phyloP scores from a whole-genome alignment of 1,140 invertebrate genomes.

The Luehdorfia chinensis region DNA sequence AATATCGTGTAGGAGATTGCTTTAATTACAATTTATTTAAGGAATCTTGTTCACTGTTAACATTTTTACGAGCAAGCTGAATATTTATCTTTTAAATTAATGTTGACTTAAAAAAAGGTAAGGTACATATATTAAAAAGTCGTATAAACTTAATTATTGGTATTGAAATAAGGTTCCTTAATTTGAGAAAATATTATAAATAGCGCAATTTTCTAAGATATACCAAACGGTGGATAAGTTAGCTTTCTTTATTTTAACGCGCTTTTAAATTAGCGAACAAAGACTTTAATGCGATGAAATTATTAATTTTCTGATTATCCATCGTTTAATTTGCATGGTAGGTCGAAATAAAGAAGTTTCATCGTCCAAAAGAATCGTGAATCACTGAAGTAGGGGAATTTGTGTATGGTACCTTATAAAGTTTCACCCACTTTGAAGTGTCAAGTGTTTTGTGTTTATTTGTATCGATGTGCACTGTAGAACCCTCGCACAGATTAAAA shows the following conservation, averaged over 20 bases:
- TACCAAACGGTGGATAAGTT: neutral
- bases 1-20: slow-evolving; percentile 28
- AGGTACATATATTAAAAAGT: no score
- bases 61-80: no score
- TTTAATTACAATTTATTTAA: slow-evolving; percentile 14
- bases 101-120: neutral
- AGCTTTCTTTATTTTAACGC: neutral
- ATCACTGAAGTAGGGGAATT: slow-evolving; percentile 63
- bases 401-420: slow-evolving; percentile 76
- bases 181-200: neutral
- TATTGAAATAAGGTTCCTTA: slow-evolving; percentile 8
- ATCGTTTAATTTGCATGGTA: slow-evolving; percentile 59
- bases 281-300: neutral
- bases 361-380: slow-evolving; percentile 23
- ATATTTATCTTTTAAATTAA: no score
- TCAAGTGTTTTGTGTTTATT: slow-evolving; percentile 57
- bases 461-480: slow-evolving; percentile 59
- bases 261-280: neutral
- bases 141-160: no score
- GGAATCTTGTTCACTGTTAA: neutral
- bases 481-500: slow-evolving; percentile 38
- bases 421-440: slow-evolving; percentile 70
- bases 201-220: neutral
- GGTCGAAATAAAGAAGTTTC: slow-evolving; percentile 36
- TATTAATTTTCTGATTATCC: no score